A percentile compares a stretch with the other conserved stretches of the same genome.
phyloP scores from a whole-genome alignment of 1,140 invertebrate genomes.

The Coelopa frigida region DNA sequence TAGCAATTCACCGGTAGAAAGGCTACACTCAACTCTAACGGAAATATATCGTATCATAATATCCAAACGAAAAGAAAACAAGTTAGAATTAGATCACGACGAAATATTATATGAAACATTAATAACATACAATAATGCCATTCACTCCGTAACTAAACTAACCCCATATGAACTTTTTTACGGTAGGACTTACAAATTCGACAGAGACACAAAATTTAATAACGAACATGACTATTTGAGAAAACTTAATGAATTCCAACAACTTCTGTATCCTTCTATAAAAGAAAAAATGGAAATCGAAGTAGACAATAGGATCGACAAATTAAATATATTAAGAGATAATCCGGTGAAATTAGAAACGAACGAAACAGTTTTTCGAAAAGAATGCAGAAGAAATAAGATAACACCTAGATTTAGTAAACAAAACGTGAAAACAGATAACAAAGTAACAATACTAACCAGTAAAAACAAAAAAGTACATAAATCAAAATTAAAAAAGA shows the following conservation, averaged over 20 bases:
- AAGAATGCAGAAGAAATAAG: slow-evolving; percentile 4
- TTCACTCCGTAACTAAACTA: not conserved
- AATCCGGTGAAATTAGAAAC: not conserved
- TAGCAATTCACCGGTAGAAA: slow-evolving; percentile 3
- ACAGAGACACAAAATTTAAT: no score
- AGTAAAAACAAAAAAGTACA: no score
- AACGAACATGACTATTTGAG: no score
- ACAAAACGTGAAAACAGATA: slow-evolving; percentile 1
- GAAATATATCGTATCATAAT: slow-evolving; percentile 8
- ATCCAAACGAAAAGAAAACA: slow-evolving; percentile 1
- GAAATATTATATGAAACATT: slow-evolving; percentile 1
- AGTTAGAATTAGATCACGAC: slow-evolving; percentile 1
- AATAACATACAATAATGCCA: slow-evolving; percentile 3
- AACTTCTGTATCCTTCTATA: not conserved
- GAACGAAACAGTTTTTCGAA: not conserved
- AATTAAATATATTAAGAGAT: not conserved
- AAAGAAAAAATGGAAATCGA: not conserved
- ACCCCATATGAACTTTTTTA: no score
- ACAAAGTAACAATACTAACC: no score
- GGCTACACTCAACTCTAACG: slow-evolving; percentile 5
- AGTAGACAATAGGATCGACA: not conserved
- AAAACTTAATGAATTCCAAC: not conserved
- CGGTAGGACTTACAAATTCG: no score
- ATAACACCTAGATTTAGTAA: slow-evolving; percentile 5
- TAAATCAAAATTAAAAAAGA: no score